Conservation (phyloP, 2,888 invertebrate species). For the Eristalis pertinax region DNA sequence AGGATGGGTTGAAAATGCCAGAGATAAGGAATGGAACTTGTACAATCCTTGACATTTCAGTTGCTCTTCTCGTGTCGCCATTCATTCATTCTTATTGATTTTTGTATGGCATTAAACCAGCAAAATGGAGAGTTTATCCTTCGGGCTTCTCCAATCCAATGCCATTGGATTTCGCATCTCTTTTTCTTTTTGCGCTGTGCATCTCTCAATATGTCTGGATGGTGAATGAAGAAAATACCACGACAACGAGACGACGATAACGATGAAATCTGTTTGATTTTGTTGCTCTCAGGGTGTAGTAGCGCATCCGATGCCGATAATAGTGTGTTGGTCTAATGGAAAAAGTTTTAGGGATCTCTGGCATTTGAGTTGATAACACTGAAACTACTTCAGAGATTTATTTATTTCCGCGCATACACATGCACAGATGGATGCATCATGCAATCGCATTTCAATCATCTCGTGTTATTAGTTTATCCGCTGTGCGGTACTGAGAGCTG, state of each 20-base stretch:
- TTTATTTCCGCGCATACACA: not conserved
- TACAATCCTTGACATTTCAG: constrained; percentile 62
- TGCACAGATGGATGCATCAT: not conserved
- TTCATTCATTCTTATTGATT: constrained; percentile 59
- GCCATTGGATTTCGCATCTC: not conserved
- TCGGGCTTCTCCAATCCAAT: constrained; percentile 4
- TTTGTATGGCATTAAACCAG: constrained; percentile 25
- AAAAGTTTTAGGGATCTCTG: constrained; percentile 61
- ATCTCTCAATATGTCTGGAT: not conserved
- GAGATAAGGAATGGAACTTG: constrained; percentile 14
- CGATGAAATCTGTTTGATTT: constrained; percentile 47
- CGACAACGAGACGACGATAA: not conserved
- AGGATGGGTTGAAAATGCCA: not conserved
- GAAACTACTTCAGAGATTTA: constrained; percentile 4
- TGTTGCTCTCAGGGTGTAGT: constrained; percentile 19
- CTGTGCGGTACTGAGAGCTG: not conserved
- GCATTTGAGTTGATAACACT: constrained; percentile 59
- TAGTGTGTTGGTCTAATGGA: constrained; percentile 60
- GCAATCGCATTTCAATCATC: not conserved
- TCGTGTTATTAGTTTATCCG: constrained; percentile 2
- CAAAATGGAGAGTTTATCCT: constrained; percentile 46
- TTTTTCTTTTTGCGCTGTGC: not conserved
- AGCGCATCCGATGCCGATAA: constrained; percentile 60
- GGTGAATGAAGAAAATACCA: not conserved
- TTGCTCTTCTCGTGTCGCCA: constrained; percentile 19